Evolutionary conservation across 2,888 invertebrate genomes (phyloP), one percentile per base, ranked within the genome.

Genomic region (Bursaphelenchus okinawaensis): DNA sequence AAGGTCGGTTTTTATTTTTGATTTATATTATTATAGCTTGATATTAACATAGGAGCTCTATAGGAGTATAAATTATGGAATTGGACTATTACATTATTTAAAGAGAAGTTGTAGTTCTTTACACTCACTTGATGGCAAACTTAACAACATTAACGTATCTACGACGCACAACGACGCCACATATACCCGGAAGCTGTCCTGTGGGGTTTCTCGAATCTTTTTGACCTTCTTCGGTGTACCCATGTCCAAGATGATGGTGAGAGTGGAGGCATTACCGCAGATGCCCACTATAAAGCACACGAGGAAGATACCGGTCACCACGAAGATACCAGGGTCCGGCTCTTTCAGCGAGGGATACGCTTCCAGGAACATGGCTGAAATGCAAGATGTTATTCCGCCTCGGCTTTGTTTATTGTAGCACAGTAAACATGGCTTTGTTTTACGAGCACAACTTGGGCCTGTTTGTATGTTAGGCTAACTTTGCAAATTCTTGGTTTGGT

Each of bases 241-340:
- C 31, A 59, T 52, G 16, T 64, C 72, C 31, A 69, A 65, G 24
- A 70, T 72, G 12, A 59, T 27, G 19, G 72, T 72, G 9, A 73
- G 16, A 7, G 72, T 72, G 19, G 70, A 72, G 12, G 72, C 69
- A 55, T 74, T 73, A 1, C 70, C 70, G 61, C 73, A 73, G n/a
- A 70, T 55, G 23, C 70, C 70, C 23, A 70, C 72, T 8, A 70
- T 55, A 27, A 70, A 70, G 27, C 71, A 73, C 12, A 63, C 16
- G 27, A 70, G 54, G 28, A 68, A 73, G 20, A 70, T 59, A 58
- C 54, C 52, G 20, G 71, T 65, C 4, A 70, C 59, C 19, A 70
- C 40, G 29, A 68, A 72, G 19, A 73, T 57, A 12, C 50, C 57
- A n/a, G 59, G 28, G n/a, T 58, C 56, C 0, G 70, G 70, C 51